These are phyloP conservation scores for Creontiades dilutus DNA, from an alignment of 2,888 invertebrate species.

Conservation along the genomic window DNA sequence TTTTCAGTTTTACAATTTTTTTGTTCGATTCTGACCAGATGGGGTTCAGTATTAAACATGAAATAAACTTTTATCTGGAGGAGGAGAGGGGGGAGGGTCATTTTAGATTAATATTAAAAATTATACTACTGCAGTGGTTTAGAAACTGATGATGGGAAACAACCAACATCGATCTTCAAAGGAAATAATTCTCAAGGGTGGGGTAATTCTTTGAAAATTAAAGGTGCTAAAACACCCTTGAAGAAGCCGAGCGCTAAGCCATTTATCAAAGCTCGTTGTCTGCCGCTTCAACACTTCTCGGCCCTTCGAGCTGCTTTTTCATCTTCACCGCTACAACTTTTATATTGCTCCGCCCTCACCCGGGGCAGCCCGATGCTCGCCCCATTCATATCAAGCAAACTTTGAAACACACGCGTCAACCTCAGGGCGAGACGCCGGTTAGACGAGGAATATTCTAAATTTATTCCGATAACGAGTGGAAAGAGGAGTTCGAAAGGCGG, in stretches of 20 bases:
- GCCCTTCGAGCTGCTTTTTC: not conserved
- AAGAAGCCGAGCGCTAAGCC: slow-evolving; percentile 54
- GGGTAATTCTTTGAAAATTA: slow-evolving; percentile 63
- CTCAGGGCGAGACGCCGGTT: not conserved
- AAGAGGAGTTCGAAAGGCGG: not conserved
- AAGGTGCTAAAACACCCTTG: slow-evolving; percentile 57
- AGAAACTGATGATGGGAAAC: too few relatives aligned
- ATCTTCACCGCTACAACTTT: slow-evolving; percentile 49
- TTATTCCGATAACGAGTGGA: slow-evolving; percentile 58
- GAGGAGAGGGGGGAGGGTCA: too few relatives aligned
- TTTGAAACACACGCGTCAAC: slow-evolving; percentile 63
- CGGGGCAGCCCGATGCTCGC: not conserved
- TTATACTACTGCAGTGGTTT: too few relatives aligned
- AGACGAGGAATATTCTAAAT: slow-evolving; percentile 57
- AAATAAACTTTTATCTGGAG: too few relatives aligned
- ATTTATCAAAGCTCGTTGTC: slow-evolving; percentile 58
- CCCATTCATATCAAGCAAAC: slow-evolving; percentile 53
- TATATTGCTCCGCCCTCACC: slow-evolving; percentile 54
- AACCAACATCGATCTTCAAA: not conserved
- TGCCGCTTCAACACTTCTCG: not conserved
- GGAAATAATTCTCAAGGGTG: slow-evolving; percentile 52
- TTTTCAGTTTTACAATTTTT: too few relatives aligned
- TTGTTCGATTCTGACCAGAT: too few relatives aligned
- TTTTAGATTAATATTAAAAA: too few relatives aligned
- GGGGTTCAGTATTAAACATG: too few relatives aligned